phyloP scores from a whole-genome alignment of 1,140 invertebrate genomes.

The Helicoverpa armigera region DNA sequence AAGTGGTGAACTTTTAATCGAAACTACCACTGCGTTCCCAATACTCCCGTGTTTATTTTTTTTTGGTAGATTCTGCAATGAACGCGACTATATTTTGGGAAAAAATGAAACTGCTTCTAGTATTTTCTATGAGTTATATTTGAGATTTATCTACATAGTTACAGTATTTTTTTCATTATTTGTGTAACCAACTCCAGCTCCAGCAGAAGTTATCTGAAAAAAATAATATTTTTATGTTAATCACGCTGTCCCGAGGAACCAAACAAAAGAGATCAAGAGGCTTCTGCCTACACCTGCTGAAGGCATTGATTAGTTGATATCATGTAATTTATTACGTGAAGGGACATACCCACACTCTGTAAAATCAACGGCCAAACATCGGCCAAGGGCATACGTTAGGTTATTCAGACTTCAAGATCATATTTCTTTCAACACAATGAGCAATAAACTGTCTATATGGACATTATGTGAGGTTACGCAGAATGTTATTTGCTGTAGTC shows the following conservation, averaged over 20 bases:
- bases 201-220: constrained; percentile 35
- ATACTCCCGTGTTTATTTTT: constrained; percentile 28
- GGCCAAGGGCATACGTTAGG: too few species aligned
- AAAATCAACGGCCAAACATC: too few species aligned
- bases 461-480: too few species aligned
- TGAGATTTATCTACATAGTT: constrained; percentile 54
- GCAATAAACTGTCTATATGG: background rate
- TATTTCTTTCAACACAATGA: background rate
- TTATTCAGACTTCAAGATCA: too few species aligned
- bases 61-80: constrained; percentile 57
- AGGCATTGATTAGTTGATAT: too few species aligned
- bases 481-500: too few species aligned
- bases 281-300: too few species aligned
- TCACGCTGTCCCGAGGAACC: too few species aligned
- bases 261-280: too few species aligned
- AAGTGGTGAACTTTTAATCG: constrained; percentile 56
- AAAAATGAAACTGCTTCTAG: constrained; percentile 36
- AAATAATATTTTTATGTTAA: background rate
- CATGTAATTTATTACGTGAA: too few species aligned
- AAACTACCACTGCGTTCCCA: constrained; percentile 71
- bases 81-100: constrained; percentile 47
- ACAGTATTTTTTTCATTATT: constrained; percentile 26
- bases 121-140: constrained; percentile 45
- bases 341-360: too few species aligned
- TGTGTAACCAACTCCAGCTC: background rate